A percentile compares a stretch with the other conserved stretches of the same genome.
These are phyloP conservation scores for Cairina moschata DNA, from an alignment of 2,113 vertebrate species.

Conservation along the genomic window DNA sequence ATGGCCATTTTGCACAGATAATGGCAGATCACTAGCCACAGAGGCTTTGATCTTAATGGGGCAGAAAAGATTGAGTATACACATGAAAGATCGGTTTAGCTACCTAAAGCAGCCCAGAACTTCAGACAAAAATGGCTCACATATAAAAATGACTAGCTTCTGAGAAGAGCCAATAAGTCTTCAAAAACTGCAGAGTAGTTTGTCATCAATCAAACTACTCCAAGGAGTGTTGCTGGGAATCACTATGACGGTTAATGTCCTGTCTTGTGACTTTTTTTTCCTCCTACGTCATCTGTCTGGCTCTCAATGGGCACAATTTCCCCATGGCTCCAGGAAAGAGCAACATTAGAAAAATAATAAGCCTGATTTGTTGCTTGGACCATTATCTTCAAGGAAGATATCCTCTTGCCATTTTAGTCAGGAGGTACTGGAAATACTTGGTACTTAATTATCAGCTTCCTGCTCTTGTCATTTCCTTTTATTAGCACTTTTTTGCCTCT, in stretches of 20 bases:
- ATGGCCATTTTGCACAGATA: neutral
- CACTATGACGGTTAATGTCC: accelerated
- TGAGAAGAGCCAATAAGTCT: neutral
- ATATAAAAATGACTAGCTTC: neutral
- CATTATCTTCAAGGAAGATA: neutral
- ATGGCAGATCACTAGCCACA: neutral
- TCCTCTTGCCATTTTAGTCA: neutral
- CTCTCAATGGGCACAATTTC: neutral
- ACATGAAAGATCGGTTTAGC: neutral
- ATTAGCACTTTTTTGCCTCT: neutral
- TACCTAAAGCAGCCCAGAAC: neutral
- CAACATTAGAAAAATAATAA: neutral
- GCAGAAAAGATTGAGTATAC: neutral
- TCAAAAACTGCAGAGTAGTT: neutral
- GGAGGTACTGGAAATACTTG: neutral
- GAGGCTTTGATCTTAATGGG: neutral
- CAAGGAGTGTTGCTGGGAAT: neutral
- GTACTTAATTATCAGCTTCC: neutral
- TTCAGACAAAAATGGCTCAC: neutral
- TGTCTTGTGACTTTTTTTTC: neutral
- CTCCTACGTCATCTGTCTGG: neutral
- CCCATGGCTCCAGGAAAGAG: neutral
- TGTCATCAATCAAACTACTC: neutral
- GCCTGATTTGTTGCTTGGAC: neutral
- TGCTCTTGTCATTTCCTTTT: neutral